These are phyloP conservation scores for Brachyalestes nurse DNA, from an alignment of 2,797 vertebrate genomes.

Conservation along the genomic window DNA sequence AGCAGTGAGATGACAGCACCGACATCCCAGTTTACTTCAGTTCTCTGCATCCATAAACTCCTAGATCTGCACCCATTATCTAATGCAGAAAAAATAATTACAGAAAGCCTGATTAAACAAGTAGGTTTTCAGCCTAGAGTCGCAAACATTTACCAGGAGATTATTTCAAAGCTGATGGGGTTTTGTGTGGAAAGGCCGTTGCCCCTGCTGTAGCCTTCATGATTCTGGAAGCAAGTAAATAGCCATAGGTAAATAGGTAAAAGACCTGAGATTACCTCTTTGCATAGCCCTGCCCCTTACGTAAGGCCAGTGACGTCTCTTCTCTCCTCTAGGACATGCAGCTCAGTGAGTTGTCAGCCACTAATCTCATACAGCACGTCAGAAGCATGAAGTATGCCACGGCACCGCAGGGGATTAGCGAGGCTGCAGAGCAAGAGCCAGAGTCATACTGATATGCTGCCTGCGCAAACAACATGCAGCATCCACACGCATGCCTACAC, in stretches of 20 bases:
- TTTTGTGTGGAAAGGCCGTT: too few relatives aligned
- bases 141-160: too few relatives aligned
- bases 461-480: background rate
- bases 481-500: background rate
- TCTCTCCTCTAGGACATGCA: constrained; percentile 25
- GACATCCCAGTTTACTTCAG: too few relatives aligned
- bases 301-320: constrained; percentile 25
- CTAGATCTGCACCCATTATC: too few relatives aligned
- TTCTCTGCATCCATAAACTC: too few relatives aligned
- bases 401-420: constrained; percentile 45
- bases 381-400: constrained; percentile 51
- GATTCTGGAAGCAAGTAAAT: too few relatives aligned
- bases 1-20: too few relatives aligned
- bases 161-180: too few relatives aligned
- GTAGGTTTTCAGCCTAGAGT: too few relatives aligned
- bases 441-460: constrained; percentile 24
- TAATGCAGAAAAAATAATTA: too few relatives aligned
- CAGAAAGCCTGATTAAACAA: too few relatives aligned
- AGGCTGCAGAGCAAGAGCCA: constrained; percentile 10
- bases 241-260: background rate
- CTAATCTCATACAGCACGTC: constrained; percentile 54
- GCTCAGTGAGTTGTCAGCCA: constrained; percentile 42
- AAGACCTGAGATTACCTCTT: constrained; percentile 10
- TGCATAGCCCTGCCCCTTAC: background rate
- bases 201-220: too few relatives aligned